phyloP scores from a whole-genome alignment of 2,113 vertebrate species.

The Bujurquina vittata region DNA sequence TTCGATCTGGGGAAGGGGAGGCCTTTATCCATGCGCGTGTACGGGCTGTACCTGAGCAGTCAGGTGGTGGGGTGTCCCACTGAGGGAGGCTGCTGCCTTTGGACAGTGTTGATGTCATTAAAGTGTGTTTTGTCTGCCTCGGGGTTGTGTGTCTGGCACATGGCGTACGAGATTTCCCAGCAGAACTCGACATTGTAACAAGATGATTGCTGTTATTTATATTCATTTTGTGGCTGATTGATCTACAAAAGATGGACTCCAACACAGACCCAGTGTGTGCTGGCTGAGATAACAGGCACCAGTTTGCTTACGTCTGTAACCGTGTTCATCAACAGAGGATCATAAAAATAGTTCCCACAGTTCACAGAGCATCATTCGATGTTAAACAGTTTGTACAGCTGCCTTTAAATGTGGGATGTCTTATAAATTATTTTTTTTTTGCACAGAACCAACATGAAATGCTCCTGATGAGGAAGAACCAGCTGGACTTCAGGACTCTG shows the following conservation, averaged over 20 bases:
- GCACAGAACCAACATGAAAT: conserved; percentile 67
- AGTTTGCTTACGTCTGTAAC: no score
- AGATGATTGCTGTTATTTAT: neutral
- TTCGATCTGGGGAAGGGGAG: neutral
- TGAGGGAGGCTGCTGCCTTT: neutral
- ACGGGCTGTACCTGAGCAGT: neutral
- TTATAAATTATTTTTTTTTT: neutral
- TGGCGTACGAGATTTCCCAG: neutral
- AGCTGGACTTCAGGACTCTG: conserved; percentile 73
- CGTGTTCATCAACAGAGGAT: no score
- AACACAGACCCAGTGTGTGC: no score
- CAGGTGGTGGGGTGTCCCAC: neutral
- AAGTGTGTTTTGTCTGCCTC: rapidly evolving
- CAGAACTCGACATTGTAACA: neutral
- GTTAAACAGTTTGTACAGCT: no score
- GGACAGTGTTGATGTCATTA: neutral
- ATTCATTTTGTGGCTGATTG: neutral
- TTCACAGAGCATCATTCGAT: no score
- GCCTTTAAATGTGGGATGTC: neutral
- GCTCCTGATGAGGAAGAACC: conserved; percentile 76
- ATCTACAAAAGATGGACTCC: no score
- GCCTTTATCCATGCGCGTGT: neutral
- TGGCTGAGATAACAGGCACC: no score
- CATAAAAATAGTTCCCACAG: no score
- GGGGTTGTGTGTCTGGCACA: no score